Percentiles rank a stretch among this genome's conserved stretches.
phyloP scores from a whole-genome alignment of 1,140 invertebrate genomes.

The Apis florea region DNA sequence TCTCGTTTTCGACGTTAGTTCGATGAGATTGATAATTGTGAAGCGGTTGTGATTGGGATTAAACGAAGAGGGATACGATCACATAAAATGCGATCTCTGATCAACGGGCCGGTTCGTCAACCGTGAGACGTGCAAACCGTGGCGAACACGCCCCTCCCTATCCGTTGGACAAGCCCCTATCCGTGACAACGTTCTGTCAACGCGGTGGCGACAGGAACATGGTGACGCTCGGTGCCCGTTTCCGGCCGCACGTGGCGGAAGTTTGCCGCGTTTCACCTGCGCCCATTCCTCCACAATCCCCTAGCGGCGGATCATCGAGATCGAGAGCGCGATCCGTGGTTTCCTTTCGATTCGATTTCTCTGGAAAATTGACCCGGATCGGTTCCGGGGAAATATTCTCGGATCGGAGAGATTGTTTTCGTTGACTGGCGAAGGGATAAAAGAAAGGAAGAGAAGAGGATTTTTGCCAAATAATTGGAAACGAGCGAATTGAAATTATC shows the following conservation, averaged over 20 bases:
- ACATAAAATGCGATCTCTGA: too few relatives aligned
- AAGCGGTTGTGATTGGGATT: too few relatives aligned
- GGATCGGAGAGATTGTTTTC: too few relatives aligned
- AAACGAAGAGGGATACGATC: too few relatives aligned
- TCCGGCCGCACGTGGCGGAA: conserved; percentile 51
- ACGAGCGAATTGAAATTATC: too few relatives aligned
- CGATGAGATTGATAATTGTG: too few relatives aligned
- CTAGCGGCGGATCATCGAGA: conserved; percentile 21
- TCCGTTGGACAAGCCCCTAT: too few relatives aligned
- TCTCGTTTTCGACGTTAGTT: too few relatives aligned
- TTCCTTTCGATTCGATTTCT: conserved; percentile 26
- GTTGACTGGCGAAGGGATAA: too few relatives aligned
- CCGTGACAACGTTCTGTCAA: conserved; percentile 9
- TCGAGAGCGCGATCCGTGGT: conserved; percentile 26
- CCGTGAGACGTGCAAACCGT: conserved; percentile 23
- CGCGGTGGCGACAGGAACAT: conserved; percentile 9
- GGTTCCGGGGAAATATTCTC: neutral
- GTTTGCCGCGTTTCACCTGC: conserved; percentile 48
- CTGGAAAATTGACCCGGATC: conserved; percentile 24
- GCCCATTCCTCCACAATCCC: conserved; percentile 28
- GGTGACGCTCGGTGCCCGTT: conserved; percentile 39
- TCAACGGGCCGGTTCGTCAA: conserved; percentile 40
- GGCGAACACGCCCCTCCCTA: conserved; percentile 2
- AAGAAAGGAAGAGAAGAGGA: too few relatives aligned
- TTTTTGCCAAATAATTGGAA: too few relatives aligned